Conservation (phyloP, 2,113 vertebrate species). For the Oreocharis arfaki region DNA sequence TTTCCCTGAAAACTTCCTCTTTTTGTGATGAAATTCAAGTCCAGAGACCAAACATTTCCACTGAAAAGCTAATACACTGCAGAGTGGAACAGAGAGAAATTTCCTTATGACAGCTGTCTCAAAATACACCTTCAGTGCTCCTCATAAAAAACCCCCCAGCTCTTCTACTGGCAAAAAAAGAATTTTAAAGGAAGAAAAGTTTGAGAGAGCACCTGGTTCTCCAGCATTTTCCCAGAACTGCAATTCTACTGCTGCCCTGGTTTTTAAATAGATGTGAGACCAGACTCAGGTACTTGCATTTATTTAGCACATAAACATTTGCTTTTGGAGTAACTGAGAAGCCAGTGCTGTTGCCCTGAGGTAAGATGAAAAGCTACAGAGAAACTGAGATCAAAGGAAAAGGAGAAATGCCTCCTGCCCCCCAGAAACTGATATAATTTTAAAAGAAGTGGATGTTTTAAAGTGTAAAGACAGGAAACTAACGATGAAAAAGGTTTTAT, state of each 20-base stretch:
- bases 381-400: background rate
- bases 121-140: background rate
- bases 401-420: background rate
- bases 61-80: background rate
- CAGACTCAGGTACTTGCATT: background rate
- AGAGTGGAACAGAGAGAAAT: background rate
- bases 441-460: background rate
- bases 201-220: background rate
- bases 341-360: background rate
- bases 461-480: conserved; percentile 18
- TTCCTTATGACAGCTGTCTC: background rate
- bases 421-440: background rate
- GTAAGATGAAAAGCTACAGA: background rate
- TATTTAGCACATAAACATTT: background rate
- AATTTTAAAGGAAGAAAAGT: background rate
- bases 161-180: background rate
- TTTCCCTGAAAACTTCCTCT: conserved; percentile 1
- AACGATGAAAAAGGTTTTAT: background rate
- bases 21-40: background rate
- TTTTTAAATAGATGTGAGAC: background rate
- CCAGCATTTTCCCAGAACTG: background rate
- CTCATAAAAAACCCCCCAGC: background rate
- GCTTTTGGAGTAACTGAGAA: conserved; percentile 1
- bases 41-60: background rate
- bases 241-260: background rate